Evolutionary conservation across 2,888 invertebrate genomes (phyloP).

Genomic region (Megamerina dolium): DNA sequence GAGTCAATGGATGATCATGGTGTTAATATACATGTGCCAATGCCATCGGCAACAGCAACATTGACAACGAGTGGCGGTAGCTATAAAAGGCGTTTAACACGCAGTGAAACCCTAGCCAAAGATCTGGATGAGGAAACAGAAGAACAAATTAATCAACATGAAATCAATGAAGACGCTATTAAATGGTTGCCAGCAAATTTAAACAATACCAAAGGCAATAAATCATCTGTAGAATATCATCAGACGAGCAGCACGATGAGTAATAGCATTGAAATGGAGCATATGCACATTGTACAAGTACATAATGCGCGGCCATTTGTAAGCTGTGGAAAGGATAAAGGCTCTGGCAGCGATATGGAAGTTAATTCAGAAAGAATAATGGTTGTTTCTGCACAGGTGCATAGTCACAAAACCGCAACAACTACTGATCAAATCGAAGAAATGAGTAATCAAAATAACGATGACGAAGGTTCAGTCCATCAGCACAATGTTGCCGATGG

Average conservation of each 20-base stretch:
- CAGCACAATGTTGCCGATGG: neutral
- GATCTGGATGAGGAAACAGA: constrained; percentile 34
- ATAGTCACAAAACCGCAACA: constrained; percentile 1
- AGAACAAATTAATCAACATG: constrained; percentile 3
- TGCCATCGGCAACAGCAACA: constrained; percentile 16
- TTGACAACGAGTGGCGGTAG: constrained; percentile 10
- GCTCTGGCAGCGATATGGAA: too few relatives aligned
- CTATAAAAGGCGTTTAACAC: constrained; percentile 33
- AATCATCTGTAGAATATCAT: neutral
- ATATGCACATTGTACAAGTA: constrained; percentile 27
- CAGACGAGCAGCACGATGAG: neutral
- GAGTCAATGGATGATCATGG: constrained; percentile 35
- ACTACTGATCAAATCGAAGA: constrained; percentile 1
- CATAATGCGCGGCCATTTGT: constrained; percentile 6
- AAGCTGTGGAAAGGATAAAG: too few relatives aligned
- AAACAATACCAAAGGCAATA: constrained; percentile 12
- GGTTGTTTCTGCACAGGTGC: constrained; percentile 2
- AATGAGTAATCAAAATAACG: neutral
- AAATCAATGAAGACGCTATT: neutral
- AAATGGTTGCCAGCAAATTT: neutral
- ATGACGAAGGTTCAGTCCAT: neutral
- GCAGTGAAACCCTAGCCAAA: constrained; percentile 41
- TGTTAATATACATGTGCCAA: constrained; percentile 30
- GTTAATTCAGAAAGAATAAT: too few relatives aligned
- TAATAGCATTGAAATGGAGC: constrained; percentile 19